Evolutionary conservation across 2,797 vertebrate genomes (phyloP).

Genomic region (Phalloptychus januarius): DNA sequence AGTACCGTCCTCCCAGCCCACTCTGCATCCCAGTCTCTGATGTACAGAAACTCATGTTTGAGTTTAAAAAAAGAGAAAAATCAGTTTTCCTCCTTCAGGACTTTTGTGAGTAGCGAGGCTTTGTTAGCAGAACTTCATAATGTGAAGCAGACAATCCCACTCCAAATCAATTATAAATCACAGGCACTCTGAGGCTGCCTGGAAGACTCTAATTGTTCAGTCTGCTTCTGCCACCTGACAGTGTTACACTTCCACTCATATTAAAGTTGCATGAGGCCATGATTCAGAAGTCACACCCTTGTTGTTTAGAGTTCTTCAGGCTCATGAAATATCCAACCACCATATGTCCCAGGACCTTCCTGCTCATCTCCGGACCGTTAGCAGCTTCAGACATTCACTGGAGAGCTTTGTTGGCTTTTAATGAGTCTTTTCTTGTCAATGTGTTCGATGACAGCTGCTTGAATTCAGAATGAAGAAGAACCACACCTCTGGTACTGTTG

Average conservation of each 20-base stretch:
- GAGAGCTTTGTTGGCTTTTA: neutral
- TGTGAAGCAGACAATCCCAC: conserved; percentile 33
- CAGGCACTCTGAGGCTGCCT: conserved; percentile 26
- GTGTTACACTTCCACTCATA: conserved; percentile 22
- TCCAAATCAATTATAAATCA: conserved; percentile 62
- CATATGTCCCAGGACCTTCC: conserved; percentile 1
- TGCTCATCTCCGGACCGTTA: conserved; percentile 21
- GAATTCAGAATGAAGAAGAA: neutral
- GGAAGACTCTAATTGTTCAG: conserved; percentile 29
- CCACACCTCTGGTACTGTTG: neutral
- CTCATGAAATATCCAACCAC: conserved; percentile 21
- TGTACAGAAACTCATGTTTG: conserved; percentile 2
- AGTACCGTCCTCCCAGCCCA: neutral
- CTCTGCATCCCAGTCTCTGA: neutral
- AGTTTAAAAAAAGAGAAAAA: neutral
- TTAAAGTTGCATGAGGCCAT: conserved; percentile 31
- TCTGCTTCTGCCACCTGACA: conserved; percentile 25
- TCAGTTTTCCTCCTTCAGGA: neutral
- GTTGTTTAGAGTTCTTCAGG: conserved; percentile 23
- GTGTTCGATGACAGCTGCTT: neutral
- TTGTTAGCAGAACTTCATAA: conserved; percentile 36
- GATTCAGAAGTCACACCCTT: neutral
- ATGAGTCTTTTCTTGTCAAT: neutral
- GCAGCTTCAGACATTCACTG: conserved; percentile 47
- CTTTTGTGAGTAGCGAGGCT: conserved; percentile 9